Percentiles rank a stretch among this genome's conserved stretches.
These are phyloP conservation scores for Zalophus californianus DNA, from an alignment of 2,797 vertebrate species.

Conservation along the genomic window DNA sequence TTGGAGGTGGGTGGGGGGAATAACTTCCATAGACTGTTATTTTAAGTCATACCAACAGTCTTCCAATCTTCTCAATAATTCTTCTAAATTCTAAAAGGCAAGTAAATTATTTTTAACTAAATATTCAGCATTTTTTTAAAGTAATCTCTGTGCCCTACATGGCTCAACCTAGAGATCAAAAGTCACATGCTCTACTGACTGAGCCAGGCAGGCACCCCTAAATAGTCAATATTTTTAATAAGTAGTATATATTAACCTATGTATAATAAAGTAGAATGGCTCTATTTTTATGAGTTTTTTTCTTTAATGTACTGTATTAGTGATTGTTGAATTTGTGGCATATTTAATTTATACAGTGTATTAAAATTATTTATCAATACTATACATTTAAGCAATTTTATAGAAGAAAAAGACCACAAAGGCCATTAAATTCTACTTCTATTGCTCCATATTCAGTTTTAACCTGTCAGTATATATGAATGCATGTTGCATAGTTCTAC, in stretches of 20 bases:
- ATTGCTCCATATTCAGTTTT: not conserved
- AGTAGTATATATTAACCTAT: not conserved
- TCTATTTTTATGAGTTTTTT: constrained; percentile 8
- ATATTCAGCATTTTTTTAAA: not conserved
- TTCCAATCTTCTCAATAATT: not conserved
- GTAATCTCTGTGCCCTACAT: not conserved
- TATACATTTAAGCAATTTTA: constrained; percentile 1
- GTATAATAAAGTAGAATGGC: not conserved
- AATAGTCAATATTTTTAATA: not conserved
- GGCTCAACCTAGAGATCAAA: not conserved
- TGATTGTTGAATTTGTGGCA: not conserved
- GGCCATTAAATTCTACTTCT: not conserved
- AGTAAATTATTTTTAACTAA: not conserved
- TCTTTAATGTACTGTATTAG: not conserved
- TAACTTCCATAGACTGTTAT: not conserved
- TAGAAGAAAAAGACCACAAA: not conserved
- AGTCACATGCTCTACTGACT: not conserved
- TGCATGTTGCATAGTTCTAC: not conserved
- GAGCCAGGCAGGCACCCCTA: not conserved
- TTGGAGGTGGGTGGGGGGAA: too few relatives aligned
- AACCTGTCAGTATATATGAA: not conserved
- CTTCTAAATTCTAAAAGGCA: constrained; percentile 15
- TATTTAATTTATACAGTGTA: constrained; percentile 5
- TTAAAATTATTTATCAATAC: not conserved
- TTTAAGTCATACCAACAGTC: not conserved